Conservation (phyloP, 1,140 invertebrate genomes). For the Diuraphis noxia region DNA sequence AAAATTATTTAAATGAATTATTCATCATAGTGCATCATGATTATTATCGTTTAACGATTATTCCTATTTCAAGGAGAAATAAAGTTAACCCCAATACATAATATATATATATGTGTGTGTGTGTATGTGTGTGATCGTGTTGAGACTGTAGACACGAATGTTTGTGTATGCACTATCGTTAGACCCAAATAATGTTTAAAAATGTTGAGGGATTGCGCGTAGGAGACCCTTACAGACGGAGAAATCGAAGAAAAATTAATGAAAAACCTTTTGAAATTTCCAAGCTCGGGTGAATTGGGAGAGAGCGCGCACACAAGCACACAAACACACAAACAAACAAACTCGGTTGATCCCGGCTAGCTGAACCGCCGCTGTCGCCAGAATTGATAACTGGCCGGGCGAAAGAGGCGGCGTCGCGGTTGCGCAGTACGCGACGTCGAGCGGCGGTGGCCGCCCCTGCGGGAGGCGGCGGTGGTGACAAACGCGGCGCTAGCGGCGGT, state of each 20-base stretch:
- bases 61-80: not conserved
- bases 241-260: not conserved
- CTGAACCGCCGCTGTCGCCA: not conserved
- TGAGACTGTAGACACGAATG: not conserved
- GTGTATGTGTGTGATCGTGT: too few species aligned
- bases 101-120: too few species aligned
- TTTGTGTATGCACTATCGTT: too few species aligned
- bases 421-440: not conserved
- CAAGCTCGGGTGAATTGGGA: not conserved
- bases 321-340: not conserved
- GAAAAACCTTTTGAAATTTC: not conserved
- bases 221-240: not conserved
- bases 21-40: not conserved
- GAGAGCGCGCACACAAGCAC: too few species aligned
- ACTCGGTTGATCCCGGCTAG: not conserved
- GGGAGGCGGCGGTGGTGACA: not conserved
- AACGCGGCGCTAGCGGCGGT: not conserved
- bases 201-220: fast-evolving
- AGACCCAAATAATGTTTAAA: not conserved
- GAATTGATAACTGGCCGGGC: not conserved
- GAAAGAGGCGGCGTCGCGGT: not conserved
- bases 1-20: too few species aligned
- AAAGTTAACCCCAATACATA: not conserved
- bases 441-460: not conserved
- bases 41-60: not conserved